A percentile compares a stretch with the other conserved stretches of the same genome.
Evolutionary conservation across 2,113 vertebrate species (phyloP).

Genomic region (Genyomyrus donnyi): DNA sequence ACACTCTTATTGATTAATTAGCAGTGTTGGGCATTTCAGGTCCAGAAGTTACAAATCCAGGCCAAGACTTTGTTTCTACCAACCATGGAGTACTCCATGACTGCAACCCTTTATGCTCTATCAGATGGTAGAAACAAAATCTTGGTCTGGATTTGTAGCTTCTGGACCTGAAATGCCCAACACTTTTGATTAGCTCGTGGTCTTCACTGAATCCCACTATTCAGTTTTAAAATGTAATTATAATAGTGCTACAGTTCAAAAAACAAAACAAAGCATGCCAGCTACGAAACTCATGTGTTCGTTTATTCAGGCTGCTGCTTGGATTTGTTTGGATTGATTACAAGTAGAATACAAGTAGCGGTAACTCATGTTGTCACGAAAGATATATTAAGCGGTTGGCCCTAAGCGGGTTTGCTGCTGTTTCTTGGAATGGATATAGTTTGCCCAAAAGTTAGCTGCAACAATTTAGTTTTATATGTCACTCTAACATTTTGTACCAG

Average conservation of each 20-base stretch:
- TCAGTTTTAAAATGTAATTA: not conserved
- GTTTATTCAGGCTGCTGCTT: not conserved
- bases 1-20: not conserved
- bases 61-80: not conserved
- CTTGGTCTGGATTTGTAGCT: not conserved
- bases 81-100: not conserved
- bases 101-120: not conserved
- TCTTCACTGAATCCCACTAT: not conserved
- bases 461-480: not conserved
- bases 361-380: not conserved
- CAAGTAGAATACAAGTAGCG: not conserved
- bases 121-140: not conserved
- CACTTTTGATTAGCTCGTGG: not conserved
- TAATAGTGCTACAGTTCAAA: not conserved
- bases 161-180: not conserved
- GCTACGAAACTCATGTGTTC: not conserved
- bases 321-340: not conserved
- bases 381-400: not conserved
- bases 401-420: not conserved
- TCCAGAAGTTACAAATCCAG: not conserved
- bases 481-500: not conserved
- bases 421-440: not conserved
- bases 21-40: not conserved
- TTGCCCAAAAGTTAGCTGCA: not conserved
- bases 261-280: not conserved